phyloP scores from a whole-genome alignment of 2,888 invertebrate species.

The Epistrophe eligans region DNA sequence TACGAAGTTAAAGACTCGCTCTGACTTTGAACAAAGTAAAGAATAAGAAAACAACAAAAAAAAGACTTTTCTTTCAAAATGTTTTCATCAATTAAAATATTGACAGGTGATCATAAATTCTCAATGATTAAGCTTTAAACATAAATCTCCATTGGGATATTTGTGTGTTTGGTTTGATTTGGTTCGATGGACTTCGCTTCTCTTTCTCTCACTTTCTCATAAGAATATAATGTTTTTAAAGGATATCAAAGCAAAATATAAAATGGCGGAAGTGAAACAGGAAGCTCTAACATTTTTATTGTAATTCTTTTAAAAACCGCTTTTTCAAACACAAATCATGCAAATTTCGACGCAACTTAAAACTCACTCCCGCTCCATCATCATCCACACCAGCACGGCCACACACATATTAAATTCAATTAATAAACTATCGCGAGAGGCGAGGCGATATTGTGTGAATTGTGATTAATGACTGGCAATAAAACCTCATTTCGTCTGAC shows the following conservation, averaged over 20 bases:
- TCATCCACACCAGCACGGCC: conserved; percentile 2
- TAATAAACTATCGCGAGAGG: conserved; percentile 67
- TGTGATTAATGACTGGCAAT: conserved; percentile 71
- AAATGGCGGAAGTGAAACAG: conserved; percentile 56
- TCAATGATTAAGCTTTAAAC: conserved; percentile 59
- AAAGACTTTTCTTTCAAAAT: conserved; percentile 43
- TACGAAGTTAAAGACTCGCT: not conserved
- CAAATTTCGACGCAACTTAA: conserved; percentile 42
- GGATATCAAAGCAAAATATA: not conserved
- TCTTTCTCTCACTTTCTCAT: not conserved
- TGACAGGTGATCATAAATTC: conserved; percentile 72
- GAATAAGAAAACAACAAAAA: too few relatives aligned
- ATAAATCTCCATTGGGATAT: conserved; percentile 41
- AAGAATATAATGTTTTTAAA: not conserved
- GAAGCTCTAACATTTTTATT: conserved; percentile 36
- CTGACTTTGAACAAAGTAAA: conserved; percentile 50
- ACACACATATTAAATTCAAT: conserved; percentile 70
- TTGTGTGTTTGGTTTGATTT: conserved; percentile 14
- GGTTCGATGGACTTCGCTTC: conserved; percentile 11
- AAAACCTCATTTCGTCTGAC: conserved; percentile 77
- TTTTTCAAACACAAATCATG: conserved; percentile 60
- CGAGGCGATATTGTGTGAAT: conserved; percentile 57
- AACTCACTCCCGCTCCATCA: not conserved
- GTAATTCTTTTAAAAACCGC: not conserved
- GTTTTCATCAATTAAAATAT: conserved; percentile 71